Base-by-base conservation (phyloP, 1,140 invertebrate genomes). In the Cyphomyrmex costatus region DNA sequence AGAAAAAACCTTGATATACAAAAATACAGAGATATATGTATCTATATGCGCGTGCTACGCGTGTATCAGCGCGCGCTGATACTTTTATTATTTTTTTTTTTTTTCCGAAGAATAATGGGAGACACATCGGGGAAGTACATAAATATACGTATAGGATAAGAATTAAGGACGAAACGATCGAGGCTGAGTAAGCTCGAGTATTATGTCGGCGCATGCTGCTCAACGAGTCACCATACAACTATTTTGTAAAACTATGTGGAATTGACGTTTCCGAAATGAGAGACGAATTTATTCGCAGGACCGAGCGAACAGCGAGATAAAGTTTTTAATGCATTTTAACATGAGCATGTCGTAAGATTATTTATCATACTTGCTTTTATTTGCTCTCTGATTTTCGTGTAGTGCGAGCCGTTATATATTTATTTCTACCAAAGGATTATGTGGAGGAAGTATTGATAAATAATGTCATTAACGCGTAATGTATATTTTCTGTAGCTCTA, bases 1-100 rank as follows among this genome's bases (percentile, higher is more conserved):
- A 94, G 92, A 95, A 95, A 94, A 94, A 93, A 94, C 90, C 90
- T 94, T 89, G 91, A 93, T 93, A 92, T 95, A 95, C 92, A 95
- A 95, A 95, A 95, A 95, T 95, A 95, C 93, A 93, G 92, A 93
- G 92, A 93, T 88, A 88, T 91, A 88, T 86, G 66, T 87, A 90
- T 58, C 61, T 77, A 60, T 77, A 60, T 61, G 42, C 42, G 76
- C 33, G 27, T 58, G 58, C 79, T 42, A n/a, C 56, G 76, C 49
- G 36, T 42, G 19, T 63, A 30, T 88, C n/a, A 58, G 60, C 46
- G 60, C 24, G 53, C 24, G 8, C 49, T 71, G 87, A 73, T 60
- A 65, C 24, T 70, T 86, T 74, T 49, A 42, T 68, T n/a, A n/a
- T n/a, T n/a, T n/a, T n/a, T n/a, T n/a, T n/a, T n/a, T 63, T 60